Evolutionary conservation across 2,797 vertebrate genomes (phyloP).

Genomic region (Cuculus canorus): DNA sequence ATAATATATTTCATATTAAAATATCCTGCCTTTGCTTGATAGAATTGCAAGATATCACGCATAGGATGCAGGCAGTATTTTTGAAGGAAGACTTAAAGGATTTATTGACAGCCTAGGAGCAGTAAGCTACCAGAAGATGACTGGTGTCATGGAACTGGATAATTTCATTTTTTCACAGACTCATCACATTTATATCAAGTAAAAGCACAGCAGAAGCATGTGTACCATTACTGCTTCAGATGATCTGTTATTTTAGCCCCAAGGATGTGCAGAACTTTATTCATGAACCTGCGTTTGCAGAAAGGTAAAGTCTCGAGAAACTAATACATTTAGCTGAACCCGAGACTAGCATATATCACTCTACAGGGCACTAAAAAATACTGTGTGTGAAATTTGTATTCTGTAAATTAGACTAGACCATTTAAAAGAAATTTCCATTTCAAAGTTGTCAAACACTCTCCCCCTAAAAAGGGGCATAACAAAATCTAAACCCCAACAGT

Average conservation of each 20-base stretch:
- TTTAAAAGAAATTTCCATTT: slow-evolving; percentile 9
- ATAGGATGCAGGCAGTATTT: background rate
- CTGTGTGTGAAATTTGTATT: background rate
- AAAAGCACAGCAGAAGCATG: background rate
- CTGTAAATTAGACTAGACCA: background rate
- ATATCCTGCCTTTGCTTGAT: background rate
- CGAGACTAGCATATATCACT: background rate
- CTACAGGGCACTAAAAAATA: background rate
- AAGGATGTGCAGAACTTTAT: background rate
- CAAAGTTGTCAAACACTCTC: background rate
- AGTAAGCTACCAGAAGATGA: background rate
- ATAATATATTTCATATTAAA: background rate
- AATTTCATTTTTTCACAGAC: background rate
- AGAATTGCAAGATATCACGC: background rate
- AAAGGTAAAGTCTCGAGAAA: background rate
- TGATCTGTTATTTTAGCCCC: background rate
- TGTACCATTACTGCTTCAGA: background rate
- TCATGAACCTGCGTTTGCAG: background rate
- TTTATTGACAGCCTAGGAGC: background rate
- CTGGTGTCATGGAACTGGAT: background rate
- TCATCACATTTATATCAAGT: background rate
- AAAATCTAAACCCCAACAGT: background rate
- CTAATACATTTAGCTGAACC: background rate
- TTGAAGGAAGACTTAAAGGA: background rate
- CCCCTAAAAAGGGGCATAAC: background rate